Evolutionary conservation across 1,140 invertebrate genomes (phyloP), one percentile per base, ranked within the genome.

Genomic region (Drosophila kepulauana): DNA sequence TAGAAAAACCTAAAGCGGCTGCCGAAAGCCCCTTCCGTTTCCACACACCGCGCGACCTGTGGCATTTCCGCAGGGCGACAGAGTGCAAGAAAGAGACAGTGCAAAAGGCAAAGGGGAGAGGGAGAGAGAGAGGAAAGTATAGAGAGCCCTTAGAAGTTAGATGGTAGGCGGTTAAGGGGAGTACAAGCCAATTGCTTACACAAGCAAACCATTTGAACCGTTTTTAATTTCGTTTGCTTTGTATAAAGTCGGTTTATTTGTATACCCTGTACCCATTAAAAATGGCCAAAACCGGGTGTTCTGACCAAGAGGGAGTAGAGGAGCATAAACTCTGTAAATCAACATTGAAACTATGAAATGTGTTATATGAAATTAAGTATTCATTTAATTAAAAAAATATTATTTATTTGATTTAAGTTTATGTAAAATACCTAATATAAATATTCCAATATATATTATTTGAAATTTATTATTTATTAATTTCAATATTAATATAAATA

Each of bases 171-270:
- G 48, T 16, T 28, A 3, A 4, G 45, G 43, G 30, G 30, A 4
- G 49, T 62, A 63, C 51, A 57, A 76, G 73, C 73, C 73, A 65
- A 85, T 79, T 82, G 82, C 77, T 87, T 87, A 78, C 72, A 80
- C 66, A 87, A 80, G 79, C 73, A 73, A 87, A 88, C 67, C 82
- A 66, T 77, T 82, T 87, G 68, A 82, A 82, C 72, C 84, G 82
- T 87, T 87, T 87, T 82, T 87, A 82, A 87, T 87, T 87, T 87
- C 82, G 84, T 87, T 87, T 87, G 76, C 79, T 87, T 88, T 73
- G 73, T 72, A 63, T 68, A 72, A 79, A 77, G 69, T 74, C 63
- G 73, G 56, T 79, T 75, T 71, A 45, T 69, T 68, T 63, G 69
- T 64, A 49, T 49, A 49, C 46, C 46, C 46, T 49, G 41, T 43